phyloP scores from a whole-genome alignment of 2,888 invertebrate species.

The Blastobasis lacticolella region DNA sequence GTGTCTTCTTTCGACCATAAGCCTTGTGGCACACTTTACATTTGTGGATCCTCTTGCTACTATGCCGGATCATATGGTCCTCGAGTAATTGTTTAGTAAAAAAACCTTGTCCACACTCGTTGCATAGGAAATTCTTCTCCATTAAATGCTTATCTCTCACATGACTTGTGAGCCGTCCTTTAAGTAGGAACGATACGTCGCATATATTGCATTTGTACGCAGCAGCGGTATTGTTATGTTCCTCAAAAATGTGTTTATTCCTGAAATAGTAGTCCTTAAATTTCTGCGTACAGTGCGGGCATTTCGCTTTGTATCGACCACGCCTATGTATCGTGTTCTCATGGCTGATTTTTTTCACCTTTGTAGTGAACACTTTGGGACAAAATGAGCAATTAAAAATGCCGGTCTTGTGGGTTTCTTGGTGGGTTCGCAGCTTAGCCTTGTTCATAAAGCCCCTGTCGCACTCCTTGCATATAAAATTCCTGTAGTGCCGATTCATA shows the following conservation, averaged over 20 bases:
- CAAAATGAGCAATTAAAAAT: conserved; percentile 26
- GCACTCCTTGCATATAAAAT: conserved; percentile 35
- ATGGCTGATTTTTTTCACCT: conserved; percentile 42
- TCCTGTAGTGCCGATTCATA: conserved; percentile 39
- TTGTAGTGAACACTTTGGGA: conserved; percentile 43
- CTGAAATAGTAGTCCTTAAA: conserved; percentile 26
- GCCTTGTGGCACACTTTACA: conserved; percentile 43
- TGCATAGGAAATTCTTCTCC: conserved; percentile 41
- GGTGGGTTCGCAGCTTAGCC: conserved; percentile 4
- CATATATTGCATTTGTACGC: conserved; percentile 34
- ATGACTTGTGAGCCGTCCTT: conserved; percentile 27
- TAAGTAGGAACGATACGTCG: conserved; percentile 24
- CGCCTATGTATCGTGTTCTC: conserved; percentile 33
- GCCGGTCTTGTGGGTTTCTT: conserved; percentile 16
- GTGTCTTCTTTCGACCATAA: conserved; percentile 19
- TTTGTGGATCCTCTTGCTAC: conserved; percentile 34
- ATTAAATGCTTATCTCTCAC: conserved; percentile 43
- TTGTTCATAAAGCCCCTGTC: conserved; percentile 15
- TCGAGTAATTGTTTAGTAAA: conserved; percentile 22
- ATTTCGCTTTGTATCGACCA: conserved; percentile 15
- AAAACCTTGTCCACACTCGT: conserved; percentile 46
- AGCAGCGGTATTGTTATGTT: conserved; percentile 4
- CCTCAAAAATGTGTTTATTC: conserved; percentile 16
- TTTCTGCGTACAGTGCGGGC: conserved; percentile 27
- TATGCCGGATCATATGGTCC: conserved; percentile 41